These are phyloP conservation scores for Loriculus beryllinus DNA, from an alignment of 2,797 vertebrate species.

Conservation along the genomic window DNA sequence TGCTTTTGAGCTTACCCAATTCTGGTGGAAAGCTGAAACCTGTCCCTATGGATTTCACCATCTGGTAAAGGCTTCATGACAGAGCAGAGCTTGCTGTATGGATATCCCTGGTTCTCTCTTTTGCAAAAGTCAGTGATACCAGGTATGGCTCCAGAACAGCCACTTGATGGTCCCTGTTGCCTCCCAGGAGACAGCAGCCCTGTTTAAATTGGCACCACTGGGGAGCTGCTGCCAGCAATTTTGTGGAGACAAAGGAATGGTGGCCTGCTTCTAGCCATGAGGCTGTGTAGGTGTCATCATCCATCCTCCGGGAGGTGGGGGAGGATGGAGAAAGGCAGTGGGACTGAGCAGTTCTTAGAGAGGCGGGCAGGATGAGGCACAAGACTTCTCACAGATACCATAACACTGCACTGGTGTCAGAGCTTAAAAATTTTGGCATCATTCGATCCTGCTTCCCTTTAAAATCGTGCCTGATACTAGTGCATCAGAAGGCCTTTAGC, in stretches of 20 bases:
- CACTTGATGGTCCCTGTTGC: rapidly evolving
- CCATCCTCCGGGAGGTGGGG: rapidly evolving
- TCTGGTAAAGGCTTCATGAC: not conserved
- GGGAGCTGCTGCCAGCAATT: not conserved
- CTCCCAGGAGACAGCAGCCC: not conserved
- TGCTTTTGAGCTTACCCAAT: not conserved
- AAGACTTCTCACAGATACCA: not conserved
- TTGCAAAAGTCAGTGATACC: rapidly evolving
- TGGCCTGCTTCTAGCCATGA: not conserved
- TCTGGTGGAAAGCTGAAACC: constrained; percentile 26
- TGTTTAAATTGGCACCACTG: rapidly evolving
- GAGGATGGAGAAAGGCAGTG: not conserved
- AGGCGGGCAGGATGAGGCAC: rapidly evolving
- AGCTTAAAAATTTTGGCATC: not conserved
- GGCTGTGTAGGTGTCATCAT: not conserved
- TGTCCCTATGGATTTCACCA: not conserved
- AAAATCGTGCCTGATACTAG: not conserved
- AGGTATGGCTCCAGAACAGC: rapidly evolving
- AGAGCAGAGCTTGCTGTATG: not conserved
- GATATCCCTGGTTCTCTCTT: not conserved
- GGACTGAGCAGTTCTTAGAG: not conserved
- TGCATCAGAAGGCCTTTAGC: not conserved
- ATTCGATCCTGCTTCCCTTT: not conserved
- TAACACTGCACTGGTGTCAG: not conserved
- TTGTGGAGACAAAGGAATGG: not conserved